These are phyloP conservation scores for Clunio marinus DNA, from an alignment of 2,888 invertebrate species.

Conservation along the genomic window DNA sequence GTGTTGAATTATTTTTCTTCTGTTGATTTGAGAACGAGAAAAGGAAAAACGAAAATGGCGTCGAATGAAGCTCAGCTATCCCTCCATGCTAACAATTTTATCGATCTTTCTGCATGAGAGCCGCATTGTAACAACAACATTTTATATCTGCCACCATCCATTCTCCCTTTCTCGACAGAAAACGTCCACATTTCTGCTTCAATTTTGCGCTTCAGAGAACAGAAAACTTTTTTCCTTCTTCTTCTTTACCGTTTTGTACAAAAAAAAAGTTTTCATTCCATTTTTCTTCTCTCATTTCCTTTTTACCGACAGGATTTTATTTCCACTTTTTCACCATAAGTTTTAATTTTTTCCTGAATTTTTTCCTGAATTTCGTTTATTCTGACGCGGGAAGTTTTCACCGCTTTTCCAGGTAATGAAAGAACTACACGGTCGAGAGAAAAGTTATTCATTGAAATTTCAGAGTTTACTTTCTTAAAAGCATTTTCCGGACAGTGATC, in stretches of 20 bases:
- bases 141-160: conserved; percentile 28
- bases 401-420: conserved; percentile 15
- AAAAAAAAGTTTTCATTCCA: not conserved
- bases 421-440: too few relatives aligned
- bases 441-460: too few relatives aligned
- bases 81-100: conserved; percentile 3
- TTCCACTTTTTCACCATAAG: not conserved
- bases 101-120: too few relatives aligned
- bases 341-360: not conserved
- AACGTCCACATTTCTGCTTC: conserved; percentile 10
- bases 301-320: not conserved
- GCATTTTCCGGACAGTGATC: too few relatives aligned
- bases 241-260: not conserved
- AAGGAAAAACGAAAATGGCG: conserved; percentile 12
- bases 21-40: not conserved
- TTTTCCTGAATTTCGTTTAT: not conserved
- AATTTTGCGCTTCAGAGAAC: too few relatives aligned
- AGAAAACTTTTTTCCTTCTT: not conserved
- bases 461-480: too few relatives aligned
- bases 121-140: too few relatives aligned
- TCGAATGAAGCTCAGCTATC: conserved; percentile 14
- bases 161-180: too few relatives aligned
- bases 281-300: not conserved
- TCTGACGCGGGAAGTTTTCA: not conserved
- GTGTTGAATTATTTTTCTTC: not conserved